Conservation (phyloP, 1,140 invertebrate species). For the Rhopalosiphum padi region DNA sequence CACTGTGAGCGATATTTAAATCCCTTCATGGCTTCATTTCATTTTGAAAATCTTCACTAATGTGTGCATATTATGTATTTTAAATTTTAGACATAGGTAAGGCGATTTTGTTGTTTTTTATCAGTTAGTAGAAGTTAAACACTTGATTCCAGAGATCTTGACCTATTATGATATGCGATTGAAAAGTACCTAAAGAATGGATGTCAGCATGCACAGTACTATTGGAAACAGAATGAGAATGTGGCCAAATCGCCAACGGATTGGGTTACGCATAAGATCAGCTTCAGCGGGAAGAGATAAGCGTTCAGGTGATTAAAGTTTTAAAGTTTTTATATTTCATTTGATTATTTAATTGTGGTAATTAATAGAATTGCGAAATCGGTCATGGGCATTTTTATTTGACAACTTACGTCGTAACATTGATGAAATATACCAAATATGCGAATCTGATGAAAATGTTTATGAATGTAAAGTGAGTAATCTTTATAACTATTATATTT, state of each 20-base stretch:
- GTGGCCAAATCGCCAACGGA: conserved; percentile 51
- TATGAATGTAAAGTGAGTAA: conserved; percentile 70
- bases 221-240: conserved; percentile 47
- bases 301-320: conserved; percentile 70
- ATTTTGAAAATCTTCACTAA: background rate
- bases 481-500: background rate
- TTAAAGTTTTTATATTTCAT: background rate
- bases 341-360: conserved; percentile 55
- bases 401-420: conserved; percentile 92
- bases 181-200: conserved; percentile 4
- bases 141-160: background rate
- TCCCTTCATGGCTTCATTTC: background rate
- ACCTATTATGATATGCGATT: background rate
- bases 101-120: background rate
- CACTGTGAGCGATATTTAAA: background rate
- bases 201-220: conserved; percentile 30
- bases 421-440: conserved; percentile 73
- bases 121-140: background rate
- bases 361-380: conserved; percentile 76
- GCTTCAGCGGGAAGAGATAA: conserved; percentile 86
- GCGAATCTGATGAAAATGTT: conserved; percentile 72
- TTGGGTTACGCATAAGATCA: conserved; percentile 73
- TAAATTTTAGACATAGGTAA: background rate
- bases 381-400: conserved; percentile 95
- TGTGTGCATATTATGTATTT: background rate